phyloP scores from a whole-genome alignment of 2,113 vertebrate genomes.

The Ploceus nigricollis region DNA sequence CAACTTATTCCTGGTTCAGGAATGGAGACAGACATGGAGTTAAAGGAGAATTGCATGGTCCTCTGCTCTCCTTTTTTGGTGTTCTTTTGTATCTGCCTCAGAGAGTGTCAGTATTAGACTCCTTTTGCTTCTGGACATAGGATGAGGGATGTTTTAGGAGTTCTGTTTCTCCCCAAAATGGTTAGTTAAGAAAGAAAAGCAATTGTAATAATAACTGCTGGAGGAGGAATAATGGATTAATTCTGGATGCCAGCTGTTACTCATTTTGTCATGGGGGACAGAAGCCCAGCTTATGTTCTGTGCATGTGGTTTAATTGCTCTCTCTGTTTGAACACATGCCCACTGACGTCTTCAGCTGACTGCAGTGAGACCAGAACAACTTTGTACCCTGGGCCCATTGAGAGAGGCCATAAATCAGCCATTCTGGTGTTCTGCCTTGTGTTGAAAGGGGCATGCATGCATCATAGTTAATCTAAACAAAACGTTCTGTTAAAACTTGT shows the following conservation, averaged over 20 bases:
- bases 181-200: background rate
- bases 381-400: rapidly evolving
- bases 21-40: background rate
- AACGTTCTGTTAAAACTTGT: background rate
- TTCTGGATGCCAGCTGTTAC: background rate
- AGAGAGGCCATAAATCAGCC: background rate
- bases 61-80: background rate
- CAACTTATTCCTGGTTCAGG: background rate
- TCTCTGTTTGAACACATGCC: background rate
- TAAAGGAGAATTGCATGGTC: background rate
- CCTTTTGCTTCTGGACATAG: background rate
- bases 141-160: background rate
- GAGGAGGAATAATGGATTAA: background rate
- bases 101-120: background rate
- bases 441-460: background rate
- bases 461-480: background rate
- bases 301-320: background rate
- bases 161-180: background rate
- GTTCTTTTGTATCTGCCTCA: background rate
- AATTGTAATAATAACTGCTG: background rate
- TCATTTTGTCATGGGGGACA: background rate
- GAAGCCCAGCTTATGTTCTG: background rate
- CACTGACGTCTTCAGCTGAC: rapidly evolving
- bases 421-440: background rate
- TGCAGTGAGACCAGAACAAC: background rate